Evolutionary conservation across 2,888 invertebrate species (phyloP), one percentile per base, ranked within the genome.

Genomic region (Oscheius myriophilus): DNA sequence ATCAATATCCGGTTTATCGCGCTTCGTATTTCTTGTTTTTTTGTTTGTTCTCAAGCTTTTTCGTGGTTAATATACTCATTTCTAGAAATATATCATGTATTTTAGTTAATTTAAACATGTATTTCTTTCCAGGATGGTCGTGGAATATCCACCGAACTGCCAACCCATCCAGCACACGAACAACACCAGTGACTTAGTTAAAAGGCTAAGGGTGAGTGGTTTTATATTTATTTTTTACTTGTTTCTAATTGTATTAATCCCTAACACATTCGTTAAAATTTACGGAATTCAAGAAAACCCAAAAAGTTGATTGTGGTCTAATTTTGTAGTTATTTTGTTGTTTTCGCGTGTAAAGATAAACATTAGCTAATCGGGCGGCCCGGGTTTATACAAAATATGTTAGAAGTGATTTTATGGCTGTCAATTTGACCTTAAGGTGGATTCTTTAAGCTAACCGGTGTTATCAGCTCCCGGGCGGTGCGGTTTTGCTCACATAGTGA

Each of bases 81-180:
- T 33, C 14, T 14, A 12, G 2, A n/a, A n/a, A 2, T 52, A n/a
- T 18, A 26, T 6, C 3, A 9, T 33, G 33, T 33, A 33, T 33
- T 33, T 33, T 33, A 33, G 9, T n/a, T 33, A 33, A 33, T 33
- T 6, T 33, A 6, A 33, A 33, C 9, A 9, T 6, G 33, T 33
- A 33, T 33, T 33, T n/a, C 3, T 33, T 33, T 33, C 33, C 33
- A 33, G 45, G 42, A 58, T 49, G 61, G 61, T 49, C 7, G n/a
- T 41, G 16, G 67, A 61, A 41, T 67, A 52, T 61, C 67, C 67
- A 26, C 33, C 52, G 33, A 59, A 67, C 25, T 59, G 59, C 18
- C 61, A 25, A 6, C 61, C 67, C 3, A 26, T 67, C 18, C 33
- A 7, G 2, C 26, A 23, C 21, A 58, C 66, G 0, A 58, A 58